Conservation (phyloP, 1,140 invertebrate species). For the Metaphire vulgaris region DNA sequence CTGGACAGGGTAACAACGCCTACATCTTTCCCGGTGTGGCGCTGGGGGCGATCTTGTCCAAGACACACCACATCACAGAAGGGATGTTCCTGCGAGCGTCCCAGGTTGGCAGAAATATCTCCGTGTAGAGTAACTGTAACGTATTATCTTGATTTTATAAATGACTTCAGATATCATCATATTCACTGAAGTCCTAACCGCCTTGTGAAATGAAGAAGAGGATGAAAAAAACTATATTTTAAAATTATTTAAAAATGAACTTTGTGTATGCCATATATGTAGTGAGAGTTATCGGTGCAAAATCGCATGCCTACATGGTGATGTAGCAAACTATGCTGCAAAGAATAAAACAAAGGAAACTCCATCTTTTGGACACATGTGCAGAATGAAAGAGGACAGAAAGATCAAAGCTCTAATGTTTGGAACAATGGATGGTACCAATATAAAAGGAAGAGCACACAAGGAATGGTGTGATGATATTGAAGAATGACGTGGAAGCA, state of each 20-base stretch:
- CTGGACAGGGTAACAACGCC: conserved; percentile 92
- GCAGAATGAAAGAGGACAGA: too few relatives aligned
- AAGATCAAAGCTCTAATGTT: too few relatives aligned
- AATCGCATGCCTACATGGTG: not conserved
- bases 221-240: not conserved
- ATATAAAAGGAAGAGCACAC: too few relatives aligned
- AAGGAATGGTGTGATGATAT: too few relatives aligned
- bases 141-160: not conserved
- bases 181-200: not conserved
- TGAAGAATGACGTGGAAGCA: too few relatives aligned
- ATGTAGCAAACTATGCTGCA: not conserved
- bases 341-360: too few relatives aligned
- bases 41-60: conserved; percentile 70
- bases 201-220: not conserved
- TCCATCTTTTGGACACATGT: too few relatives aligned
- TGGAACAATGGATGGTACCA: too few relatives aligned
- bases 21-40: conserved; percentile 94
- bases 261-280: not conserved
- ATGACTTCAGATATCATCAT: not conserved
- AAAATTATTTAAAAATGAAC: not conserved
- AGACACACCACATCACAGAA: conserved; percentile 80
- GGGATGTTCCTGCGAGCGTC: conserved; percentile 77
- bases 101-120: not conserved
- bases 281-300: not conserved
- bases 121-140: not conserved